Evolutionary conservation across 2,888 invertebrate species (phyloP), one percentile per base, ranked within the genome.

Genomic region (Leptogaster cylindrica): DNA sequence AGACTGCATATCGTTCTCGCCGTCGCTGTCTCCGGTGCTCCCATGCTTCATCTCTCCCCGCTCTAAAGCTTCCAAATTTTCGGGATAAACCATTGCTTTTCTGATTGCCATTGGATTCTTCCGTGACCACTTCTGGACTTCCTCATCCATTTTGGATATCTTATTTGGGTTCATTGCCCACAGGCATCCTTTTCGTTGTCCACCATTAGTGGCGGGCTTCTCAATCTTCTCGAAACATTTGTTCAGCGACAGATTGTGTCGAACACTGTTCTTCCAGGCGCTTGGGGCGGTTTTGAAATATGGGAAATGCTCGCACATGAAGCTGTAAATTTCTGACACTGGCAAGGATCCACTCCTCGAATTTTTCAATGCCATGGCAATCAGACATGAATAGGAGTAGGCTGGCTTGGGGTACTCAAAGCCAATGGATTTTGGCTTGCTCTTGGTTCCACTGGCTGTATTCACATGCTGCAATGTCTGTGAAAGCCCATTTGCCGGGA

Each of bases 221-320:
- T 97, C 97, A 71, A 97, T 96, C 81, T 98, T 98, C 77, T 96
- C 96, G 81, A 98, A 98, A 83, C 97, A 97, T 82, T 98, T 97
- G 83, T 98, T 98, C 74, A 98, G 82, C 73, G 96, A 97, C 73
- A 98, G 84, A 83, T 98, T 98, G 80, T 98, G 98, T 73, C 98
- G 86, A 1, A 98, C 97, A 2, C 97, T 97, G 80, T 98, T 98
- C 83, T 98, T 98, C 98, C 98, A 98, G 12, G 97, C 97, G 78
- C 92, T 94, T 18, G 97, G 97, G 7, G 98, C 98, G 1, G 95
- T 97, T 83, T 96, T 96, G 81, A 98, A 98, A 81, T 97, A 98
- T 0, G 98, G 98, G 79, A 98, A 98, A 80, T 98, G 96, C 81
- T 95, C 93, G 80, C 95, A 97, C 92, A 98, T 97, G 78, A 98